Evolutionary conservation across 2,113 vertebrate genomes (phyloP).

Genomic region (Myrmecophaga tridactyla): DNA sequence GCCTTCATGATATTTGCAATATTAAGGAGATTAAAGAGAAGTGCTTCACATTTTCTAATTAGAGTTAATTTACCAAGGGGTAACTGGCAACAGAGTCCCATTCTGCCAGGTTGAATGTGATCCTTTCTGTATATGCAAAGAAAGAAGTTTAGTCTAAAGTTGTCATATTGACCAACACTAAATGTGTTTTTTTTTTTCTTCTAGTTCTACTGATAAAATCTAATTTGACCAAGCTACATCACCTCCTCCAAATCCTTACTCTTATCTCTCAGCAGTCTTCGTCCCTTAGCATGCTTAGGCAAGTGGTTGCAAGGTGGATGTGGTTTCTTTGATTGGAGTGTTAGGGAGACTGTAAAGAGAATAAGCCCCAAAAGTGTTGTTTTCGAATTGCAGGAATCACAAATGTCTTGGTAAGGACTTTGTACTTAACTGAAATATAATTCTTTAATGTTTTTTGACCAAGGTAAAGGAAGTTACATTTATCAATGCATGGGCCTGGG

Average conservation of each 20-base stretch:
- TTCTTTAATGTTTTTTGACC: not conserved
- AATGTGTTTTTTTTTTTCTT: not conserved
- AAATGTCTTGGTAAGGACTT: not conserved
- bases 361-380: not conserved
- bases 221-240: not conserved
- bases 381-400: not conserved
- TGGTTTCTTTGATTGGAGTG: not conserved
- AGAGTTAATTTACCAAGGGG: not conserved
- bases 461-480: not conserved
- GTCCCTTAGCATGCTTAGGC: not conserved
- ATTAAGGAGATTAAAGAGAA: conserved; percentile 12
- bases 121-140: not conserved
- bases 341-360: not conserved
- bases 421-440: not conserved
- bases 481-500: not conserved
- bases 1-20: conserved; percentile 37
- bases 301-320: not conserved
- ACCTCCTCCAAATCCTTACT: not conserved
- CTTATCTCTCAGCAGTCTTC: not conserved
- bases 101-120: not conserved
- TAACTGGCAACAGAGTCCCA: not conserved
- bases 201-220: not conserved
- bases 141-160: not conserved
- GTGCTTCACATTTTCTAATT: not conserved
- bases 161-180: not conserved